Percentiles rank a stretch among this genome's conserved stretches.
phyloP scores from a whole-genome alignment of 2,888 invertebrate genomes.

The Vannuccia rotundouncinata region DNA sequence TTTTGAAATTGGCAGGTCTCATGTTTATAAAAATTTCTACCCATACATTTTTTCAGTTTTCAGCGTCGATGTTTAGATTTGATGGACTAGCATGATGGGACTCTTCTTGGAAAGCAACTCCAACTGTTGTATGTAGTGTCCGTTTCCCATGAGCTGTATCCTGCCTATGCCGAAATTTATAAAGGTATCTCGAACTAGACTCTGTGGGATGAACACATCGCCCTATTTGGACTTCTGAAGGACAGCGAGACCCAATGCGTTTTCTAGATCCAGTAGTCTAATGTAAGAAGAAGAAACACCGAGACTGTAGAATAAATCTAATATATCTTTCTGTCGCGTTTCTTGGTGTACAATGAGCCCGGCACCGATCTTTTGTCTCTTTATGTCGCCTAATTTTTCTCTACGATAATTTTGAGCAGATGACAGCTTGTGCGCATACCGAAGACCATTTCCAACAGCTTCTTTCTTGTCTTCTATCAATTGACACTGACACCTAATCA shows the following conservation, averaged over 20 bases:
- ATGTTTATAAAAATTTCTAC: constrained; percentile 13
- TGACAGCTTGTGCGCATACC: constrained; percentile 15
- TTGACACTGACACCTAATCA: constrained; percentile 3
- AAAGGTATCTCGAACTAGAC: not conserved
- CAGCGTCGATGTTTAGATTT: constrained; percentile 8
- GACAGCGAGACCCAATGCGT: not conserved
- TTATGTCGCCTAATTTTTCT: constrained; percentile 12
- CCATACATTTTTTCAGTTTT: constrained; percentile 3
- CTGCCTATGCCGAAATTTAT: not conserved
- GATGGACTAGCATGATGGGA: not conserved
- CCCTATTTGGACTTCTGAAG: not conserved
- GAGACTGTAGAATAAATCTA: not conserved
- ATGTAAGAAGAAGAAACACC: not conserved
- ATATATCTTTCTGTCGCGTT: not conserved
- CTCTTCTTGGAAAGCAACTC: constrained; percentile 13
- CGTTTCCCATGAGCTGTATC: not conserved
- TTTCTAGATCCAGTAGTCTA: not conserved
- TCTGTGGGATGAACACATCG: not conserved
- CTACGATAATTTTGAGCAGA: not conserved
- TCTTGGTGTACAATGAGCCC: not conserved
- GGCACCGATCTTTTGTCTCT: not conserved
- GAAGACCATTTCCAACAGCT: constrained; percentile 11
- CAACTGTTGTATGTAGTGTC: not conserved
- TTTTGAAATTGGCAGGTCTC: constrained; percentile 7
- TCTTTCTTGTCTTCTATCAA: constrained; percentile 21